A percentile compares a stretch with the other conserved stretches of the same genome.
phyloP scores from a whole-genome alignment of 2,113 vertebrate genomes.

The Sitta europaea region DNA sequence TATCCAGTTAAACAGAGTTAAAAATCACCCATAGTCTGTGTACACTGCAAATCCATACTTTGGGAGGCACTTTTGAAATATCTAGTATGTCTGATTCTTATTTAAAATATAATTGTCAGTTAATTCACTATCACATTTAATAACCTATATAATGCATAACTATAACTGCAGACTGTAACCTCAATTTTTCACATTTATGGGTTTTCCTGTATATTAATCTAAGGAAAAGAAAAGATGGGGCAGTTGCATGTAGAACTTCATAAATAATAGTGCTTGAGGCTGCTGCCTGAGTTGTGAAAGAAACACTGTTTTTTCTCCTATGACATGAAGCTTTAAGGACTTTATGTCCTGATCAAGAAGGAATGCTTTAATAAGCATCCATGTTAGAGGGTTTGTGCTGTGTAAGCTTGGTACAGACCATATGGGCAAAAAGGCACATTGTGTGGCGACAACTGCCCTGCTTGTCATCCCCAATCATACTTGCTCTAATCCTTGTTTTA shows the following conservation, averaged over 20 bases:
- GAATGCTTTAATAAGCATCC: conserved; percentile 73
- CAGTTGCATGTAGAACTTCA: neutral
- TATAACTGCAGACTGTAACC: neutral
- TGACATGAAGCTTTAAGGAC: conserved; percentile 60
- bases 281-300: conserved; percentile 19
- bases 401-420: conserved; percentile 80
- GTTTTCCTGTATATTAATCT: neutral
- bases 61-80: neutral
- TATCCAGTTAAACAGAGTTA: neutral
- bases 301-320: conserved; percentile 40
- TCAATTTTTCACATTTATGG: neutral
- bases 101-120: neutral
- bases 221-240: neutral
- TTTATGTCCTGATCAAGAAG: conserved; percentile 60
- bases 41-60: neutral
- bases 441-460: conserved; percentile 79
- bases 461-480: conserved; percentile 91
- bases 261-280: conserved; percentile 44
- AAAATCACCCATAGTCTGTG: neutral
- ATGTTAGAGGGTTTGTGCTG: conserved; percentile 63
- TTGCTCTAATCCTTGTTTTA: conserved; percentile 92
- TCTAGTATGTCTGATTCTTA: neutral
- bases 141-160: neutral
- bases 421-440: conserved; percentile 83
- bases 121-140: neutral